Evolutionary conservation across 1,140 invertebrate genomes (phyloP).

Genomic region (Drosophila takahashii): DNA sequence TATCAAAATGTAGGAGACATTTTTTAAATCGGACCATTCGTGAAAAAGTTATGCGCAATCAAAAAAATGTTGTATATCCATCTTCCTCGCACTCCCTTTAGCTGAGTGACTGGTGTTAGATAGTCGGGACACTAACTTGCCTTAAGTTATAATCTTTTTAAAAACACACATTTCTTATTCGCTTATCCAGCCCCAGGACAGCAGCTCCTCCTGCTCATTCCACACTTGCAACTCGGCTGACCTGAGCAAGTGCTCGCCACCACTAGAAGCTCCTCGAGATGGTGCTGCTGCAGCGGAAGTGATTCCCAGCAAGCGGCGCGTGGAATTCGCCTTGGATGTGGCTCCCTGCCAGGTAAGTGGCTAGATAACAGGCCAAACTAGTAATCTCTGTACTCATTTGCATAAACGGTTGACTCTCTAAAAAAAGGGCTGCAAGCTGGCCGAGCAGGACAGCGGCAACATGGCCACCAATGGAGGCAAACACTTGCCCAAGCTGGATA

Average conservation of each 20-base stretch:
- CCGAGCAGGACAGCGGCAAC: constrained; percentile 67
- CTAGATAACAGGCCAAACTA: neutral
- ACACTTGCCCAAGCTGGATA: constrained; percentile 63
- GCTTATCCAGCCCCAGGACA: constrained; percentile 57
- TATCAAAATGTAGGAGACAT: too few species aligned
- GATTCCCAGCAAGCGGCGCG: constrained; percentile 53
- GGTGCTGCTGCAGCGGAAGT: constrained; percentile 10
- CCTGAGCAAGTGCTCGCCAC: constrained; percentile 71
- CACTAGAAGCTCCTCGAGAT: constrained; percentile 33
- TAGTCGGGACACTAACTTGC: too few species aligned
- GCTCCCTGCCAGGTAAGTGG: constrained; percentile 68
- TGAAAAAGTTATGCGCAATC: too few species aligned
- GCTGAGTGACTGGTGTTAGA: too few species aligned
- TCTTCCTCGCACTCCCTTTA: too few species aligned
- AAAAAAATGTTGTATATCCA: too few species aligned
- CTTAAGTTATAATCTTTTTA: too few species aligned
- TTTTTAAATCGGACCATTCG: too few species aligned
- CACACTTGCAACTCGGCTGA: constrained; percentile 78
- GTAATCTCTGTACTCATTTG: constrained; percentile 21
- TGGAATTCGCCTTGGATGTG: constrained; percentile 61
- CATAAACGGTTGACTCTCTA: constrained; percentile 27
- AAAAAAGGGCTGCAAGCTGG: constrained; percentile 75
- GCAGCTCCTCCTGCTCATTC: constrained; percentile 77
- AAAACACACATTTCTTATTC: too few species aligned
- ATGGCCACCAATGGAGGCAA: constrained; percentile 42